A percentile compares a stretch with the other conserved stretches of the same genome.
These are phyloP conservation scores for Dorcus hopei DNA, from an alignment of 2,888 invertebrate species.

Conservation along the genomic window DNA sequence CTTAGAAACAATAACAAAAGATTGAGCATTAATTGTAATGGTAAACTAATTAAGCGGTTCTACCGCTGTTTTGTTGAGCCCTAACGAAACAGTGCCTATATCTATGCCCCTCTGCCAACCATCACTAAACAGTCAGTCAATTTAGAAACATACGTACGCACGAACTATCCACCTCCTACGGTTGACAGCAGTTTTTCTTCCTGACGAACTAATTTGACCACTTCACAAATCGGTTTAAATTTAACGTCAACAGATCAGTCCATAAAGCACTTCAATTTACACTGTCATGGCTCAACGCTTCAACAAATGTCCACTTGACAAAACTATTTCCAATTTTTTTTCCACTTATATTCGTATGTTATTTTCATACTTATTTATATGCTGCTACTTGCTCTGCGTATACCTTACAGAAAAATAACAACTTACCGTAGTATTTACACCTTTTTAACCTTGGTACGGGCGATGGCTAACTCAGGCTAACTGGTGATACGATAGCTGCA, in stretches of 20 bases:
- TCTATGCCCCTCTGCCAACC: constrained; percentile 21
- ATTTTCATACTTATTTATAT: constrained; percentile 31
- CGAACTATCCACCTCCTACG: constrained; percentile 24
- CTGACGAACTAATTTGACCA: constrained; percentile 15
- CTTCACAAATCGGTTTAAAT: constrained; percentile 30
- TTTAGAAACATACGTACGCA: constrained; percentile 27
- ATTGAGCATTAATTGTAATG: neutral
- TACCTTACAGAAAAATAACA: constrained; percentile 36
- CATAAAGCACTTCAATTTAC: constrained; percentile 45
- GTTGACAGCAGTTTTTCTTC: constrained; percentile 21
- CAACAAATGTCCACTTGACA: constrained; percentile 33
- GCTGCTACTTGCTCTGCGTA: constrained; percentile 30
- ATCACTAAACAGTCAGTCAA: constrained; percentile 21
- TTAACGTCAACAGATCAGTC: constrained; percentile 30
- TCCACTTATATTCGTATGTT: constrained; percentile 31
- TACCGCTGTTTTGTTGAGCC: constrained; percentile 15
- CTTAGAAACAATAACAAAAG: neutral
- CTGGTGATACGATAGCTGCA: constrained; percentile 28
- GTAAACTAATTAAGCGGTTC: neutral
- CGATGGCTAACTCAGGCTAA: constrained; percentile 35
- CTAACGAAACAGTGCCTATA: constrained; percentile 19
- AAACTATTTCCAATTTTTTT: constrained; percentile 34
- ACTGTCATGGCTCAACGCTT: constrained; percentile 47
- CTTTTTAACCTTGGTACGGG: constrained; percentile 30
- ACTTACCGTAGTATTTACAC: constrained; percentile 33